Conservation (phyloP, 2,797 vertebrate species). For the Microctenopoma steveboyesi region DNA sequence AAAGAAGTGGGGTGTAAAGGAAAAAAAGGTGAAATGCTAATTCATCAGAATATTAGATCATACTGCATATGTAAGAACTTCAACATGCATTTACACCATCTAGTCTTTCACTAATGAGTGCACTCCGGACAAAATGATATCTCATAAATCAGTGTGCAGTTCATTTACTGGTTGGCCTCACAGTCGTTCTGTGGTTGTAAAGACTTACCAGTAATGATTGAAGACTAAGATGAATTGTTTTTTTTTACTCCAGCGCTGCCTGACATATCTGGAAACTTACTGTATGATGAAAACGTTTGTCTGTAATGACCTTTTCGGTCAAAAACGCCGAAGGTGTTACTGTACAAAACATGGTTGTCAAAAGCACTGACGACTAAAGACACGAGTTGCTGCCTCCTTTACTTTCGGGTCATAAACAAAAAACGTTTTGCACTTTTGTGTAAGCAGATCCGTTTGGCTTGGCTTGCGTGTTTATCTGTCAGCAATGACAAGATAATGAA, state of each 20-base stretch:
- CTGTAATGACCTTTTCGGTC: background rate
- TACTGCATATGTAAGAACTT: constrained; percentile 3
- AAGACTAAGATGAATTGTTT: no score
- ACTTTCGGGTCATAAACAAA: constrained; percentile 34
- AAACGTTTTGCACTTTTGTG: constrained; percentile 11
- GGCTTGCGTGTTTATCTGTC: constrained; percentile 75
- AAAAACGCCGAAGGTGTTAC: constrained; percentile 5
- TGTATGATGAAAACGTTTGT: background rate
- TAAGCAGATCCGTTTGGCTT: constrained; percentile 14
- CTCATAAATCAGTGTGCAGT: constrained; percentile 12
- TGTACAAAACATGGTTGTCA: constrained; percentile 11
- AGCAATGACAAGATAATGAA: constrained; percentile 80
- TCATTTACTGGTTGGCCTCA: constrained; percentile 9
- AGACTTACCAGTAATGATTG: constrained; percentile 8
- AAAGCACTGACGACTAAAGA: constrained; percentile 22
- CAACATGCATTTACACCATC: constrained; percentile 7
- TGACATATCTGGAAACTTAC: constrained; percentile 3
- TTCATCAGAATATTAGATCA: constrained; percentile 2
- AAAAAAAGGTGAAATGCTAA: background rate
- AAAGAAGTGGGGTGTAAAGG: background rate
- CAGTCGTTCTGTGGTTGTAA: constrained; percentile 1
- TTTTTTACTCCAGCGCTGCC: background rate
- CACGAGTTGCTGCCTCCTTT: constrained; percentile 3
- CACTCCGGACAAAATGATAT: background rate
- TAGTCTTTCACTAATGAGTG: constrained; percentile 21